Evolutionary conservation across 2,888 invertebrate species (phyloP).

Genomic region (Diplazon laetatorius): DNA sequence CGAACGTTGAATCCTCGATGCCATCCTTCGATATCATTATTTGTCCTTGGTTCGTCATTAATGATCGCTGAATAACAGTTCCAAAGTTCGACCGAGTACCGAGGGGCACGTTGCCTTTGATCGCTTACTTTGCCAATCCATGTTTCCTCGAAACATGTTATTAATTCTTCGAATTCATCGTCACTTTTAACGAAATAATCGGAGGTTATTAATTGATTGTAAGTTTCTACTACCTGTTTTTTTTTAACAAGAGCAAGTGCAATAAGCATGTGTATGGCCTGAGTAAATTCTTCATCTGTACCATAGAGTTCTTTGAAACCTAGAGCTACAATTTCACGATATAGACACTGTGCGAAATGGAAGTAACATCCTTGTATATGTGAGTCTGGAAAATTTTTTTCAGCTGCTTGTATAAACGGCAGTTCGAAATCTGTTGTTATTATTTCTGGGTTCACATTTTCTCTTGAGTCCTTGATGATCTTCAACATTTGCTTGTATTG

Average conservation of each 20-base stretch:
- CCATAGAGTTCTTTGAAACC: conserved; percentile 20
- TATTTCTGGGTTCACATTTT: background rate
- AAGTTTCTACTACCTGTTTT: background rate
- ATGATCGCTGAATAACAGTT: conserved; percentile 17
- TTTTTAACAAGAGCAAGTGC: conserved; percentile 25
- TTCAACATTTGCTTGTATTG: conserved; percentile 13
- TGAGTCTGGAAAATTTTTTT: conserved; percentile 3
- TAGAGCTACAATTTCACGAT: conserved; percentile 3
- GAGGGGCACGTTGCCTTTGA: background rate
- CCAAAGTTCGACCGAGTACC: background rate
- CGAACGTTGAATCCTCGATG: conserved; percentile 7
- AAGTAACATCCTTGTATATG: conserved; percentile 32
- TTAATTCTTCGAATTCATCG: conserved; percentile 7
- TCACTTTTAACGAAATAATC: conserved; percentile 7
- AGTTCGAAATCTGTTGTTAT: conserved; percentile 23
- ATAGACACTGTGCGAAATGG: conserved; percentile 34
- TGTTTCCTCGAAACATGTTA: conserved; percentile 25
- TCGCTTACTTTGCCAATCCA: background rate
- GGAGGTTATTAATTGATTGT: conserved; percentile 11
- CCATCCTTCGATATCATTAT: conserved; percentile 18
- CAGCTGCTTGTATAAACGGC: conserved; percentile 7
- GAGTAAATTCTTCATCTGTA: conserved; percentile 5
- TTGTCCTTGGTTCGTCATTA: conserved; percentile 22
- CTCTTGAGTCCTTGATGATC: conserved; percentile 4
- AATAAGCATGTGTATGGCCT: conserved; percentile 10